Evolutionary conservation across 2,113 vertebrate genomes (phyloP).

Genomic region (Hoplias malabaricus): DNA sequence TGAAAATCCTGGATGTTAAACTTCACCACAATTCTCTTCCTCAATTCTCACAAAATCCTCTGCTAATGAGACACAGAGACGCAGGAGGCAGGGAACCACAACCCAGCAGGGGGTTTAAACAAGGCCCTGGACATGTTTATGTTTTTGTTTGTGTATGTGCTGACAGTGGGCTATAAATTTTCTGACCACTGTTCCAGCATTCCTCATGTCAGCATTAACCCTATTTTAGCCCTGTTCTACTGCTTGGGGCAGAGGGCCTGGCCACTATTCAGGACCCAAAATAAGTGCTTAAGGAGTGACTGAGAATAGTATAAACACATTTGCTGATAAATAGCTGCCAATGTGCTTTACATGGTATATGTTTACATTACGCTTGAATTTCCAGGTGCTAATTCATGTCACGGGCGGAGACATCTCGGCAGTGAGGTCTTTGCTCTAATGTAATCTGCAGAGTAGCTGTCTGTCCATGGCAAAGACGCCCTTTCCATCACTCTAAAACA

Average conservation of each 20-base stretch:
- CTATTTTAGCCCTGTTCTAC: neutral
- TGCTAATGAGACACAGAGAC: neutral
- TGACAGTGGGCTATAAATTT: neutral
- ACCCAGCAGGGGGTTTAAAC: neutral
- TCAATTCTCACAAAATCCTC: neutral
- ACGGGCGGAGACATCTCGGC: neutral
- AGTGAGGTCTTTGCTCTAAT: neutral
- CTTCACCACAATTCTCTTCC: slow-evolving; percentile 1
- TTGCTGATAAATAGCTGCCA: neutral
- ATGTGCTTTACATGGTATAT: neutral
- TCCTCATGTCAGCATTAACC: neutral
- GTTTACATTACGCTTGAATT: neutral
- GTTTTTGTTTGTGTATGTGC: neutral
- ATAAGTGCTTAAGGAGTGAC: neutral
- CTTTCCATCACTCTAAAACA: neutral
- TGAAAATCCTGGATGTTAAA: too few species aligned
- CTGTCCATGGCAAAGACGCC: neutral
- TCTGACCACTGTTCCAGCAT: neutral
- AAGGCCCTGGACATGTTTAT: neutral
- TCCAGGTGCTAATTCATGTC: slow-evolving; percentile 1
- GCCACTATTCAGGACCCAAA: neutral
- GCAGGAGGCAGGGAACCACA: slow-evolving; percentile 7
- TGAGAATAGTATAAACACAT: neutral
- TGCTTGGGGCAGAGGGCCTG: neutral
- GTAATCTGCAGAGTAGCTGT: slow-evolving; percentile 20